phyloP scores from a whole-genome alignment of 2,888 invertebrate species.

The Cheilosia pagana region DNA sequence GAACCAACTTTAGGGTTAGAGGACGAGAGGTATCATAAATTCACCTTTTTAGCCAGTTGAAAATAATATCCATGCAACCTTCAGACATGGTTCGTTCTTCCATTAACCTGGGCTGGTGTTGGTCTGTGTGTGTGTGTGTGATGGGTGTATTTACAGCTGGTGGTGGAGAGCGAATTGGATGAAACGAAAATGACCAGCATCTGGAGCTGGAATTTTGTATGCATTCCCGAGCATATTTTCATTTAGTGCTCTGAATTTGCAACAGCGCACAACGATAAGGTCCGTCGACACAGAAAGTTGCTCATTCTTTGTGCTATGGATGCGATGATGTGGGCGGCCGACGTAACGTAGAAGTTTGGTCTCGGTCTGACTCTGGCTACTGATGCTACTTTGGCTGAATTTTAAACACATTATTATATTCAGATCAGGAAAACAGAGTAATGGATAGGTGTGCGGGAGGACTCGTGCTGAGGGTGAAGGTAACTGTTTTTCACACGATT shows the following conservation, averaged over 20 bases:
- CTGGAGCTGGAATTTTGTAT: constrained; percentile 64
- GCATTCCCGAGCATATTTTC: constrained; percentile 68
- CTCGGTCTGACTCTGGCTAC: constrained; percentile 1
- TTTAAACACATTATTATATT: constrained; percentile 65
- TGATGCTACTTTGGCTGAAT: constrained; percentile 47
- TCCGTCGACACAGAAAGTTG: constrained; percentile 4
- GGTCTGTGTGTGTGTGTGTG: background rate
- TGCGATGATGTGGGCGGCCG: constrained; percentile 19
- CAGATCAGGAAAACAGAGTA: constrained; percentile 42
- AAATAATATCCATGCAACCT: constrained; percentile 43
- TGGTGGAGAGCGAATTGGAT: constrained; percentile 7
- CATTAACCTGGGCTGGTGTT: constrained; percentile 42
- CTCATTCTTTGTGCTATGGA: constrained; percentile 5
- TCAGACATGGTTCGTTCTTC: constrained; percentile 23
- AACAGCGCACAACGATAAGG: constrained; percentile 57
- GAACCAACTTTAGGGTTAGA: constrained; percentile 22
- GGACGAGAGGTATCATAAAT: constrained; percentile 50
- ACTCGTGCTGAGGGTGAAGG: background rate
- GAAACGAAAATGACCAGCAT: constrained; percentile 65
- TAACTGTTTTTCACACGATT: constrained; percentile 50
- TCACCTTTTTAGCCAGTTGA: constrained; percentile 53
- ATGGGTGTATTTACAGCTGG: constrained; percentile 5
- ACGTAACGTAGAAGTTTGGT: background rate
- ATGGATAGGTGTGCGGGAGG: background rate
- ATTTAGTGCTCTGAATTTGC: constrained; percentile 66